Base-by-base conservation (phyloP, 2,888 invertebrate genomes). In the Macaria notata region DNA sequence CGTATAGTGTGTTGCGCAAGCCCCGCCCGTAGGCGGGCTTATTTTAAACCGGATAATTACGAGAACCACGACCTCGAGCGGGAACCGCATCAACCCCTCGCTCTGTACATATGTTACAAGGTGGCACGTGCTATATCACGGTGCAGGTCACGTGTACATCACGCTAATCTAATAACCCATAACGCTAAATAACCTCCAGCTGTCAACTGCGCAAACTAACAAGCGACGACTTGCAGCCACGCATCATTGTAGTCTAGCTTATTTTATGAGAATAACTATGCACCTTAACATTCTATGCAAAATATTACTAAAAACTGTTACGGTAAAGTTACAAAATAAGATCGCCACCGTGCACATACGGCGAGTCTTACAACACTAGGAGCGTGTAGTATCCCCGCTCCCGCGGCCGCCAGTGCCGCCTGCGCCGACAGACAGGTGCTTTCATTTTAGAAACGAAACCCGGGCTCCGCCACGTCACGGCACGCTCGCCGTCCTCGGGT, bases 1-100 rank as follows among this genome's bases (percentile, higher is more conserved):
- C 84, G 79, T 76, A 77, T 80, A 81, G 81, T 84, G 82, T 87
- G 88, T 89, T 89, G 87, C 89, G 88, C 91, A 88, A 90, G 86
- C 79, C 84, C 78, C 76, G 82, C 86, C 86, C 86, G 87, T 83
- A 87, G 74, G 78, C 76, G 85, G 84, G 82, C 87, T 87, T 88
- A 87, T 87, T 89, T 88, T 83, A 81, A 87, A 84, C 83, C 83
- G 84, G 81, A 87, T 85, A 82, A 78, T 79, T 77, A 79, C 66
- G 69, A 71, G 73, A 75, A 73, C 73, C 75, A 72, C 78, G 82
- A 67, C 78, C 79, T 77, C 76, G 72, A 31, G 33, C 51, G 51
- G 44, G 50, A 47, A 50, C 31, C 51, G 48, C 44, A 68, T 72
- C 75, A 74, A 76, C 78, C 81, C 83, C 76, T 64, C 42, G 65